A percentile compares a stretch with the other conserved stretches of the same genome.
Evolutionary conservation across 2,113 vertebrate species (phyloP).

Genomic region (Pontoporia blainvillei): DNA sequence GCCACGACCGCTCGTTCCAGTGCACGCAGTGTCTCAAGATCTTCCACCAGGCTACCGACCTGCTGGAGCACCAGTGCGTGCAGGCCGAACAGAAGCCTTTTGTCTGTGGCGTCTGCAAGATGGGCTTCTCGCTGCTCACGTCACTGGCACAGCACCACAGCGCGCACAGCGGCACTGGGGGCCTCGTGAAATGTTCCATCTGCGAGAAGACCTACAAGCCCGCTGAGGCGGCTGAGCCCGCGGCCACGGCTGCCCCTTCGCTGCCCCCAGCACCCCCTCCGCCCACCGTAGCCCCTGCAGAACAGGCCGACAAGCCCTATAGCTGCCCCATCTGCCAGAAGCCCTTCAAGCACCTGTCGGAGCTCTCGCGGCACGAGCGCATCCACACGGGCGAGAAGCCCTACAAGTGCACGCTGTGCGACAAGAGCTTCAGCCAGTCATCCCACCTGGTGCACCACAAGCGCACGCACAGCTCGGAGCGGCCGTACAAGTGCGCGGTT

Average conservation of each 20-base stretch:
- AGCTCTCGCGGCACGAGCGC: constrained; percentile 94
- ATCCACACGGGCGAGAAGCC: constrained; percentile 98
- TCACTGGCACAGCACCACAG: constrained; percentile 96
- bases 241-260: constrained; percentile 68
- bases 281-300: constrained; percentile 68
- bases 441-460: constrained; percentile 98
- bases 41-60: constrained; percentile 96
- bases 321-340: constrained; percentile 97
- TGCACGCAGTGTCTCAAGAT: constrained; percentile 98
- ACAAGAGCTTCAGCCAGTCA: constrained; percentile 98
- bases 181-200: constrained; percentile 95
- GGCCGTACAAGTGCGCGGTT: constrained; percentile 95
- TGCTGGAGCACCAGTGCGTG: constrained; percentile 97
- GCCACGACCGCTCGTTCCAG: constrained; percentile 96
- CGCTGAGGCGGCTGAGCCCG: constrained; percentile 74
- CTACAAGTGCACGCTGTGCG: constrained; percentile 95
- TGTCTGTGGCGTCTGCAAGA: constrained; percentile 96
- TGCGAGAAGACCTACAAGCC: constrained; percentile 97
- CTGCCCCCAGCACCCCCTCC: constrained; percentile 41
- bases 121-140: constrained; percentile 97
- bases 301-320: constrained; percentile 90
- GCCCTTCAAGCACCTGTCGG: constrained; percentile 96
- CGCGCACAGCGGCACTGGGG: constrained; percentile 87
- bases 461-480: constrained; percentile 95
- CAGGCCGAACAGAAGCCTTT: constrained; percentile 99